Evolutionary conservation across 2,113 vertebrate species (phyloP), one percentile per base, ranked within the genome.

Genomic region (Aleadryas rufinucha): DNA sequence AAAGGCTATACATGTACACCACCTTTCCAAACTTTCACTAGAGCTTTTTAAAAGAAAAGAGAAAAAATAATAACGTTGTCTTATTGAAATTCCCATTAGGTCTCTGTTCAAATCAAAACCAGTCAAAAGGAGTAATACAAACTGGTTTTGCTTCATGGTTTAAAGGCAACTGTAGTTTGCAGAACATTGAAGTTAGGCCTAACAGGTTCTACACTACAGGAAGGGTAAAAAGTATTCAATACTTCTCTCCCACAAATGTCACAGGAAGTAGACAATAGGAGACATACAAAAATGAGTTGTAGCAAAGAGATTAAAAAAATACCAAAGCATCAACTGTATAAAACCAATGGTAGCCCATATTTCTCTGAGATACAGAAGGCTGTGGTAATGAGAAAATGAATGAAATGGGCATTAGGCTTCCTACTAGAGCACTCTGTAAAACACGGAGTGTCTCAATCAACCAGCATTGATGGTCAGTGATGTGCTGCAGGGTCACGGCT

Each of bases 151-250:
- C 53, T 77, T 89, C 84, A 68, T 8, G 69, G 52, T 97, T 97
- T 95, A 91, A 93, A 97, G 97, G 97, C 90, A 96, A 95, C 93
- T 88, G 84, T 65, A 94, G 82, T 87, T 87, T 68, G 91, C 6
- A 94, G 47, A 92, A 90, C 60, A 75, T 17, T 86, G 75, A 96
- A 96, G 54, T 71, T 78, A 90, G 56, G 56, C 81, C 92, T 96
- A 92, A 56, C 33, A 72, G n/a, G 35, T 59, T 75, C 35, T 71
- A 79, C 78, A 18, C 75, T 87, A 95, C 21, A 85, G 60, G 54
- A 95, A 94, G 79, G 83, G 65, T 93, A 93, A 87, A 95, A 96
- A 92, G 63, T 90, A 69, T 84, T 89, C 2, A 21, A 70, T 75
- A 80, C 31, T 79, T 56, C 59, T 95, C 49, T 95, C 11, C 7